Conservation (phyloP, 2,888 invertebrate genomes). For the Reticulitermes lucifugus region DNA sequence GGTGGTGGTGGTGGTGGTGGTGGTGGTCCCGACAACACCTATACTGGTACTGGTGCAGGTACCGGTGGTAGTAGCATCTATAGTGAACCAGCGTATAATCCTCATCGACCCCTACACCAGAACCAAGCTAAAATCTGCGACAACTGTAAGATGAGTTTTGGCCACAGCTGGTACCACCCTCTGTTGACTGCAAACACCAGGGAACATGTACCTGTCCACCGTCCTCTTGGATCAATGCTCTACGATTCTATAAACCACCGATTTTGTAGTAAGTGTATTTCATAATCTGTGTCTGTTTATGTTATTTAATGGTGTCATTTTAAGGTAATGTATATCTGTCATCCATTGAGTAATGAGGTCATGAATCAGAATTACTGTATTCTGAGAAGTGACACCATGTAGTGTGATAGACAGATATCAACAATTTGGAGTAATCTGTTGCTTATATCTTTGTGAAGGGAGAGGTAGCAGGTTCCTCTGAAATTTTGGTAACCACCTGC, state of each 20-base stretch:
- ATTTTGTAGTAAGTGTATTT: constrained; percentile 34
- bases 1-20: constrained; percentile 60
- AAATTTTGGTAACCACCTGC: too few species aligned
- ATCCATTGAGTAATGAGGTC: too few species aligned
- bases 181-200: background rate
- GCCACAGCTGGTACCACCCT: constrained; percentile 20
- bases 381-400: too few species aligned
- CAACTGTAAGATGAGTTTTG: constrained; percentile 69
- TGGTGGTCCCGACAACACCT: constrained; percentile 37
- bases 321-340: too few species aligned
- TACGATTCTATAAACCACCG: constrained; percentile 32
- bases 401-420: too few species aligned
- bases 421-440: too few species aligned
- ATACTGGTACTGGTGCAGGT: background rate
- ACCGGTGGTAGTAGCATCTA: constrained; percentile 82
- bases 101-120: constrained; percentile 6
- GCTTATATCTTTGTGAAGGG: too few species aligned
- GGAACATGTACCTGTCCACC: constrained; percentile 11
- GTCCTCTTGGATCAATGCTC: constrained; percentile 14
- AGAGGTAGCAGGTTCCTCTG: too few species aligned
- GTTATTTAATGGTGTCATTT: too few species aligned
- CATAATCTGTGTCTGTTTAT: background rate
- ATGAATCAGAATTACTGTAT: too few species aligned
- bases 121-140: constrained; percentile 78
- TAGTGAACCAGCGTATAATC: constrained; percentile 82